phyloP scores from a whole-genome alignment of 2,797 vertebrate species.

The Sciaenops ocellatus region DNA sequence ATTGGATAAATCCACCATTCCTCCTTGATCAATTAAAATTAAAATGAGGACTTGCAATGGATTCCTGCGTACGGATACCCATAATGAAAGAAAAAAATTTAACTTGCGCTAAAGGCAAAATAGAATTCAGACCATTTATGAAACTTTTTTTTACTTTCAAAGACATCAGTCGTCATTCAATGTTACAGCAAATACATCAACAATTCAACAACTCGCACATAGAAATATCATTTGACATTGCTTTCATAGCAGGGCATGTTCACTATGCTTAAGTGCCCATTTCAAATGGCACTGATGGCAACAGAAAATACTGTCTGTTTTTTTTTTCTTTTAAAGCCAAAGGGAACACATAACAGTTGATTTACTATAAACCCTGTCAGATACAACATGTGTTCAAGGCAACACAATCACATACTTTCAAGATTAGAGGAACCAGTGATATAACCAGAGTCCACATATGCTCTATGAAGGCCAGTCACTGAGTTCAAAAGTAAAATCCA shows the following conservation, averaged over 20 bases:
- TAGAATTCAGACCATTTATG: constrained; percentile 14
- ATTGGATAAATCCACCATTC: no score
- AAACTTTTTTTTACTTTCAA: constrained; percentile 71
- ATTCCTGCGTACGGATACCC: neutral
- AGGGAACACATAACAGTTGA: constrained; percentile 33
- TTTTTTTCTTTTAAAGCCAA: constrained; percentile 32
- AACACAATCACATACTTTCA: constrained; percentile 66
- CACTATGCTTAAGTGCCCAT: constrained; percentile 28
- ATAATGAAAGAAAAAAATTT: neutral
- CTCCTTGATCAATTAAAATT: neutral
- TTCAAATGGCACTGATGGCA: constrained; percentile 50
- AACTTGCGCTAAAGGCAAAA: neutral
- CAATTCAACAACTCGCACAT: constrained; percentile 41
- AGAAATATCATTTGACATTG: constrained; percentile 50
- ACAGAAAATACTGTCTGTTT: constrained; percentile 35
- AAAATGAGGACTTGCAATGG: neutral
- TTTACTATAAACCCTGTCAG: constrained; percentile 40
- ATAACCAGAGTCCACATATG: constrained; percentile 45
- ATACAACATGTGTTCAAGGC: constrained; percentile 58
- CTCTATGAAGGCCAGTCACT: constrained; percentile 33
- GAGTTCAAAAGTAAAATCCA: constrained; percentile 38
- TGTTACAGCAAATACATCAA: constrained; percentile 72
- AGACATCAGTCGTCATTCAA: constrained; percentile 37
- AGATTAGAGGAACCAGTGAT: constrained; percentile 66
- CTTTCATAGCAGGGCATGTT: constrained; percentile 32